Evolutionary conservation across 2,797 vertebrate species (phyloP), one percentile per base, ranked within the genome.

Genomic region (Nothura maculosa): DNA sequence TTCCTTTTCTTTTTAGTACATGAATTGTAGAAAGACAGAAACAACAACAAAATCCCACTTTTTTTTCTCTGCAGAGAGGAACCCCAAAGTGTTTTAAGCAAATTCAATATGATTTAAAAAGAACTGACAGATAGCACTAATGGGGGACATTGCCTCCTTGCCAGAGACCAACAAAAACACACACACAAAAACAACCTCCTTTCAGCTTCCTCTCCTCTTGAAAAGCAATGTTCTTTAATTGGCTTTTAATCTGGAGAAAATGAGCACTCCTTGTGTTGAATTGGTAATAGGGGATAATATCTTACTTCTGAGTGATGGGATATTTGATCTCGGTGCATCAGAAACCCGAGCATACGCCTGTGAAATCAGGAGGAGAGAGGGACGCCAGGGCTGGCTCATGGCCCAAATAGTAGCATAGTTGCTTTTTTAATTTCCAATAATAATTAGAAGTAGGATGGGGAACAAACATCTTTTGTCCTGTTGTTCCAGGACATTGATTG

Each of bases 221-320:
- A 90, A 90, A 97, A 95, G 95, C 95, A 79, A 95, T 89, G 85
- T 58, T 91, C 70, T 85, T 91, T 96, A 97, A 97, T 97, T 97
- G 97, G 90, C 96, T 97, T 96, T 97, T 97, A 97, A 97, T 97
- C 94, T 93, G 50, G 86, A 76, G 87, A 87, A 90, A 95, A 89
- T 2, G 2, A 68, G 92, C 64, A 82, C 95, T 91, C 90, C 92
- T 94, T 73, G 90, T 84, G 72, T 92, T 95, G 97, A 97, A 96
- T 96, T 89, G 86, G 82, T 96, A 90, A 97, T 85, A 75, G 80
- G 90, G 97, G 97, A 97, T 97, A 91, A 78, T 96, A 96, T 92
- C 96, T 92, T 79, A 76, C 79, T 90, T 94, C 87, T 93, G 96
- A 97, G 90, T 94, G 94, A 97, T 92, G 95, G 92, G 97, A 95